Percentiles rank a stretch among this genome's conserved stretches.
Conservation (phyloP, 2,888 invertebrate species). For the Iphiclides podalirius region DNA sequence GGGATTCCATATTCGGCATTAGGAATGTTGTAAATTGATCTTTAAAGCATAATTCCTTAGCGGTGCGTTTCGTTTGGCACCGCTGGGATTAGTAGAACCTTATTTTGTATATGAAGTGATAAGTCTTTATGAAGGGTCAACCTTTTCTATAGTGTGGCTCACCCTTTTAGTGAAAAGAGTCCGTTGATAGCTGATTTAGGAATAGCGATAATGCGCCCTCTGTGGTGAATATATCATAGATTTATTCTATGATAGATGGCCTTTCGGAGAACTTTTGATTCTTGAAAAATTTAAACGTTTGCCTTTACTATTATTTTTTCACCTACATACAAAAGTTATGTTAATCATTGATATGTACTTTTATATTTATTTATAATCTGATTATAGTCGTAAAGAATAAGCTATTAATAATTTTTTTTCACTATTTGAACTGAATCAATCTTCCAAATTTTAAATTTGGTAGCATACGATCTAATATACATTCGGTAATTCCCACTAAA, state of each 20-base stretch:
- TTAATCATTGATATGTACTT: no score
- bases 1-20: slow-evolving; percentile 60
- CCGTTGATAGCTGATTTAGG: slow-evolving; percentile 80
- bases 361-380: no score
- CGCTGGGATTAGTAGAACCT: slow-evolving; percentile 71
- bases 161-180: slow-evolving; percentile 81
- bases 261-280: slow-evolving; percentile 39
- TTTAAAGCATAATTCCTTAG: slow-evolving; percentile 44
- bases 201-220: slow-evolving; percentile 76
- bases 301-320: neutral
- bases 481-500: no score
- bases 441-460: no score
- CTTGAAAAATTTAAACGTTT: neutral
- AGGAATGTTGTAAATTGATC: slow-evolving; percentile 52
- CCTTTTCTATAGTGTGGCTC: slow-evolving; percentile 77
- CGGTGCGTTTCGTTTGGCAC: slow-evolving; percentile 43
- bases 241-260: slow-evolving; percentile 74
- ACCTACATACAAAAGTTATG: no score
- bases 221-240: slow-evolving; percentile 78
- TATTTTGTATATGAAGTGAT: slow-evolving; percentile 81
- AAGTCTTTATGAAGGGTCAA: slow-evolving; percentile 81
- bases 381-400: no score
- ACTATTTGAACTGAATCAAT: no score
- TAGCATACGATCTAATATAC: no score
- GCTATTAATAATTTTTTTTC: no score